Evolutionary conservation across 2,113 vertebrate genomes (phyloP).

Genomic region (Propithecus coquereli): DNA sequence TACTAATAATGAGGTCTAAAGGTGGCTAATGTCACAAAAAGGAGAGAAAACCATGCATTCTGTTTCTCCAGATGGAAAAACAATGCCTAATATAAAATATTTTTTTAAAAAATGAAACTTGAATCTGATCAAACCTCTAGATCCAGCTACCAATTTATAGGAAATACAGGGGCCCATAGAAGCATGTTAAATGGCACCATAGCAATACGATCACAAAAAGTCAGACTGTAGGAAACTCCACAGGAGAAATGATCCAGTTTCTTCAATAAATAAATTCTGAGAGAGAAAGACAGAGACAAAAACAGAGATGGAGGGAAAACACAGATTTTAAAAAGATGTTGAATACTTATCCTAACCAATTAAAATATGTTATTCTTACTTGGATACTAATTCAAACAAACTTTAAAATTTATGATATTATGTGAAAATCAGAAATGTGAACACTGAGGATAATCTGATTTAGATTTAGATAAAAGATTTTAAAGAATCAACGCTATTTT

Average conservation of each 20-base stretch:
- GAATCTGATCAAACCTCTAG: neutral
- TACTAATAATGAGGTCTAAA: neutral
- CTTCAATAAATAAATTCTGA: neutral
- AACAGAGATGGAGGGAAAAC: neutral
- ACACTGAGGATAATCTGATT: neutral
- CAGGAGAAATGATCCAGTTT: neutral
- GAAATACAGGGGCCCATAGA: neutral
- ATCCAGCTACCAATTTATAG: neutral
- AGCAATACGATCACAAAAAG: neutral
- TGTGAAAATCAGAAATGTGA: neutral
- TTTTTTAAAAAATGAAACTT: neutral
- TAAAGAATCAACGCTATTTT: neutral
- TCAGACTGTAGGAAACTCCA: neutral
- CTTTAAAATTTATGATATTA: neutral
- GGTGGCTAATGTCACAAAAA: neutral
- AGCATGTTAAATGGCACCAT: neutral
- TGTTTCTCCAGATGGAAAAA: neutral
- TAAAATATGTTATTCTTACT: neutral
- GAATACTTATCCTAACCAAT: neutral
- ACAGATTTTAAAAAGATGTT: neutral
- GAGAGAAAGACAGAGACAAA: neutral
- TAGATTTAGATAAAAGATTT: neutral
- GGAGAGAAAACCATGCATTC: neutral
- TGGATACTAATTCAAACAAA: neutral
- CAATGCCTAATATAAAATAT: neutral